Conservation (phyloP, 2,113 vertebrate species). For the Motacilla tschutschensis region DNA sequence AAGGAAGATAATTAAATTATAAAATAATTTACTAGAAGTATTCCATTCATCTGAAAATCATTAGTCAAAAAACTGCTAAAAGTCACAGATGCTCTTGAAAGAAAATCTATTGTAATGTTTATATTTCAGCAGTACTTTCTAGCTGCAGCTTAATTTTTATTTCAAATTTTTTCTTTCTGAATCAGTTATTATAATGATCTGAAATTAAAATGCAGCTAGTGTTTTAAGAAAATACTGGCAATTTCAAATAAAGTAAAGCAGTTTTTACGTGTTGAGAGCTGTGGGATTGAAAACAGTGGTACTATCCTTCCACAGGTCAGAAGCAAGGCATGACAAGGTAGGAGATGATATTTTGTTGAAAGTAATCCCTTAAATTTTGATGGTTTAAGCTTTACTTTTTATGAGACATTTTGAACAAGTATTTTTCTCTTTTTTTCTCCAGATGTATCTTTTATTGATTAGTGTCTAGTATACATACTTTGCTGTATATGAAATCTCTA, state of each 20-base stretch:
- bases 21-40: neutral
- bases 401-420: neutral
- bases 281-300: neutral
- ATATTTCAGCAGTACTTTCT: neutral
- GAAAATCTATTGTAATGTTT: neutral
- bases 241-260: neutral
- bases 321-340: neutral
- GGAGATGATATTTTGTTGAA: neutral
- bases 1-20: neutral
- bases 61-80: neutral
- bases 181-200: neutral
- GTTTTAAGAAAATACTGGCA: neutral
- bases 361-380: neutral
- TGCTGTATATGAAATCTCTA: neutral
- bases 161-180: neutral
- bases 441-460: neutral
- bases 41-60: neutral
- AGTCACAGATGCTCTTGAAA: neutral
- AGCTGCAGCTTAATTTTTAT: neutral
- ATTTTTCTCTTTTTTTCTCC: neutral
- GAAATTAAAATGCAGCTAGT: neutral
- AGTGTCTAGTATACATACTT: neutral
- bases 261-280: neutral
- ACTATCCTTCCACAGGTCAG: neutral
- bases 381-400: neutral